Evolutionary conservation across 1,140 invertebrate species (phyloP).

Genomic region (Aphaenogaster ashmeadi): DNA sequence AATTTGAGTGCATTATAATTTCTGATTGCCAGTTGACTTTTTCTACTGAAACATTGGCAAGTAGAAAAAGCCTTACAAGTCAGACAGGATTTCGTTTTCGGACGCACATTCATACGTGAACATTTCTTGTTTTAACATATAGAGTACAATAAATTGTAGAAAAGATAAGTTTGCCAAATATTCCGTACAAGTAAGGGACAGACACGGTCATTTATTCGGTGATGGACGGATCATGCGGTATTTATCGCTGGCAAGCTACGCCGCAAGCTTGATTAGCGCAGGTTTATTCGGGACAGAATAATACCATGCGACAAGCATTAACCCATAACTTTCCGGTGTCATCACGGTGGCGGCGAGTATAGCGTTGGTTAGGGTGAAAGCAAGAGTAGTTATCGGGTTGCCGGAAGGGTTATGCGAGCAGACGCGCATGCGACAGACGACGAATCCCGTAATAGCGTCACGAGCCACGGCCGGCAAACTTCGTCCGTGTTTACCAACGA

Average conservation of each 20-base stretch:
- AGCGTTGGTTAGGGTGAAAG: conserved; percentile 48
- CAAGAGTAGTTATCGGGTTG: conserved; percentile 58
- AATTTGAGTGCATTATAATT: background rate
- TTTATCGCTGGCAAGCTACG: background rate
- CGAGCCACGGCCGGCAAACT: conserved; percentile 58
- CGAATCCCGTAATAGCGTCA: conserved; percentile 62
- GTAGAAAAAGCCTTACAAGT: background rate
- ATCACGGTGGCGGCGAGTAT: conserved; percentile 17
- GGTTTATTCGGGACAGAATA: conserved; percentile 47
- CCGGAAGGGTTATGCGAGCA: conserved; percentile 51
- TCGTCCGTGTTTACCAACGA: conserved; percentile 61
- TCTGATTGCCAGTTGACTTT: background rate
- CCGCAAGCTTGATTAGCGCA: background rate
- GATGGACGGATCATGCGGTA: background rate
- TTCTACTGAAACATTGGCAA: background rate
- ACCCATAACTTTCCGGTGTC: conserved; percentile 58
- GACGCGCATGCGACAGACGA: conserved; percentile 38
- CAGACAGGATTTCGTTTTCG: background rate
- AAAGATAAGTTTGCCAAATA: background rate
- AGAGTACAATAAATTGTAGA: background rate
- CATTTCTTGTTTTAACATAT: background rate
- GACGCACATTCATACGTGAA: background rate
- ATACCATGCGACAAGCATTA: conserved; percentile 57
- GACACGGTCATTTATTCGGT: background rate
- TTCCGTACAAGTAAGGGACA: background rate